phyloP scores from a whole-genome alignment of 1,140 invertebrate species.

The Megalopta genalis region DNA sequence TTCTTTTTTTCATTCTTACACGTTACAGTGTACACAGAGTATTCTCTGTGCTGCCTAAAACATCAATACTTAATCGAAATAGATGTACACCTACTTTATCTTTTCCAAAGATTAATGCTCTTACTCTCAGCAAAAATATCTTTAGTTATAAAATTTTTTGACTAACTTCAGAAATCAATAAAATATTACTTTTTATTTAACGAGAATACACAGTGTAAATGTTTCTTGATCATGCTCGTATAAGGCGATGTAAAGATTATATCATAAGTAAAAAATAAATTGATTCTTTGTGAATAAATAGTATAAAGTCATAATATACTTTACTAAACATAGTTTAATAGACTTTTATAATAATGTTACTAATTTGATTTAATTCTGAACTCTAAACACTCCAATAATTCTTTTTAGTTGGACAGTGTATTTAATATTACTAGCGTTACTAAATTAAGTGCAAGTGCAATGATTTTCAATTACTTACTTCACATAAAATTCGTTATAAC shows the following conservation, averaged over 20 bases:
- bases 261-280: background rate
- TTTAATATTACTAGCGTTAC: background rate
- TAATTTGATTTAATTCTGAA: background rate
- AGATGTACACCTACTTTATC: slow-evolving; percentile 1
- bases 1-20: slow-evolving; percentile 13
- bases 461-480: background rate
- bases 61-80: background rate
- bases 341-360: background rate
- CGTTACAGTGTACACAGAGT: background rate
- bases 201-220: background rate
- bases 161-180: background rate
- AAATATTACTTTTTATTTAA: background rate
- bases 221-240: background rate
- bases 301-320: background rate
- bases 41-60: background rate
- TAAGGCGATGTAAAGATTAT: background rate
- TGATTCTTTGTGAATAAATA: background rate
- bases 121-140: background rate
- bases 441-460: background rate
- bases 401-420: background rate
- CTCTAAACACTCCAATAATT: background rate
- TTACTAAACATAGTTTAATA: background rate
- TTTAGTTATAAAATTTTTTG: background rate
- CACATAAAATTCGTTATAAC: background rate
- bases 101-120: background rate